Percentiles rank a stretch among this genome's conserved stretches.
Evolutionary conservation across 2,888 invertebrate species (phyloP).

Genomic region (Caenorhabditis drosophilae): DNA sequence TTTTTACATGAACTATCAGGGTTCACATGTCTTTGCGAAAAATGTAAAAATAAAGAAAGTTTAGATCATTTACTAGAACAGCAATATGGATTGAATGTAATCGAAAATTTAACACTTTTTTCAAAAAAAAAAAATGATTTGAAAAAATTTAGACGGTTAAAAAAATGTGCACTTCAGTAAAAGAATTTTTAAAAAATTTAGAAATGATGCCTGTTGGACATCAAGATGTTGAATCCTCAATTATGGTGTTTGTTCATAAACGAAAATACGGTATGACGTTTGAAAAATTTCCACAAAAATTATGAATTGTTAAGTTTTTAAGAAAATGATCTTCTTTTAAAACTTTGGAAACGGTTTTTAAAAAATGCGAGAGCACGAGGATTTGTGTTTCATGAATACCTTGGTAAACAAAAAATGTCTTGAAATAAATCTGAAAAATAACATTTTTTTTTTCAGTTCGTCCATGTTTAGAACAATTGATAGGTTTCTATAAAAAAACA

Average conservation of each 20-base stretch:
- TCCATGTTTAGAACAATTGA: conserved; percentile 16
- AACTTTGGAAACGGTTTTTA: conserved; percentile 26
- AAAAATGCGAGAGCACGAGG: conserved; percentile 13
- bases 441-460: conserved; percentile 21
- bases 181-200: too few species aligned
- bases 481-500: conserved; percentile 7
- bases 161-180: too few species aligned
- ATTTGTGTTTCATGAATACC: conserved; percentile 15
- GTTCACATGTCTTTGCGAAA: conserved; percentile 19
- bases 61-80: background rate
- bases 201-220: conserved; percentile 6
- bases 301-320: too few species aligned
- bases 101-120: too few species aligned
- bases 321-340: too few species aligned
- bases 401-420: conserved; percentile 8
- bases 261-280: background rate
- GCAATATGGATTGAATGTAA: too few species aligned
- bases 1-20: conserved; percentile 13
- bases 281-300: background rate
- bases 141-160: too few species aligned
- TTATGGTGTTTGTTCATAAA: conserved; percentile 1
- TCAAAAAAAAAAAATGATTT: too few species aligned
- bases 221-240: conserved; percentile 24
- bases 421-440: background rate
- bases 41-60: conserved; percentile 6